Base-by-base conservation (phyloP, 2,113 vertebrate species). In the Agapornis roseicollis region DNA sequence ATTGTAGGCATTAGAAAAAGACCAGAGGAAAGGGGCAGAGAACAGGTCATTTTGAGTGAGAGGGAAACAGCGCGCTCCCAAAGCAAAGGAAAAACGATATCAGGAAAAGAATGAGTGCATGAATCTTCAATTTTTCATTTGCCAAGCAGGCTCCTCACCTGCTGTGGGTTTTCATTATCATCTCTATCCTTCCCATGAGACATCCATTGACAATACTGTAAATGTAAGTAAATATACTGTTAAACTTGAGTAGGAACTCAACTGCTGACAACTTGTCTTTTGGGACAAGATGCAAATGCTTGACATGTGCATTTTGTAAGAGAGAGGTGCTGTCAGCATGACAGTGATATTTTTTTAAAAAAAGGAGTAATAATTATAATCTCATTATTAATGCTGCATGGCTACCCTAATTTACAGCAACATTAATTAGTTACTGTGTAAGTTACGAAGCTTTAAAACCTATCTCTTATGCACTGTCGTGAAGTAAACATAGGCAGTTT, bases 91-190 rank as follows among this genome's bases (percentile, higher is more conserved):
- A 52, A 50, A 89, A 2, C 8, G 35, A 7, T 7, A 64, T 14
- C 0, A 0, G 31, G 7, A 60, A 49, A 47, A 74, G 7, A 2
- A 22, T 13, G 39, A 82, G 8, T 44, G 19, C 22, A 65, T 18
- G 44, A 65, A 8, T 19, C 20, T 33, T 17, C 20, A 35, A 41
- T 27, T 73, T 85, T 69, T 82, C 18, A 16, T 65, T 65, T 1
- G 0, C 33, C 24, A 64, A 44, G 4, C 17, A 74, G 22, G 13
- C 10, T 69, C 73, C 49, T 91, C 31, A 41, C 9, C 7, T 65
- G 31, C 28, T 28, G 27, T 11, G 29, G 31, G 22, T 82, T 93
- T 85, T 52, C 60, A 33, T 35, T 46, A 39, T 60, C 28, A 49
- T 8, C 39, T 58, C 7, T 23, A 53, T 44, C 44, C 11, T 73